Evolutionary conservation across 1,140 invertebrate genomes (phyloP).

Genomic region (Ceratina australensis): DNA sequence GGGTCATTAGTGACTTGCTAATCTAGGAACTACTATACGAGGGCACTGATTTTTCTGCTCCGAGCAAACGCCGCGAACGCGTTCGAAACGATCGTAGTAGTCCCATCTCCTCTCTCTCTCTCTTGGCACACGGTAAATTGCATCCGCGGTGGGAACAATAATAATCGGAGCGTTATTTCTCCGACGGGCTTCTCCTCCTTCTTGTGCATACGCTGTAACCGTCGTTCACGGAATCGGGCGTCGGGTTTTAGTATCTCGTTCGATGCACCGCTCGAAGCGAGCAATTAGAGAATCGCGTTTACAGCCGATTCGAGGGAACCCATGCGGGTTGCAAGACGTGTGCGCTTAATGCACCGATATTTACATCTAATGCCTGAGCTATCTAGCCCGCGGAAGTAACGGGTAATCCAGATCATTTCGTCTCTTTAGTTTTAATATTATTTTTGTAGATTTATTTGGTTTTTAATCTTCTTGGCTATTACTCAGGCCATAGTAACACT

Average conservation of each 20-base stretch:
- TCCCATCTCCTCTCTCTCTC: neutral
- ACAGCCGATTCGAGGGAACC: neutral
- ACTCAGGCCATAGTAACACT: no score
- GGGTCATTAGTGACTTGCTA: slow-evolving; percentile 42
- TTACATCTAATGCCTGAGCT: neutral
- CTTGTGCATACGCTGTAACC: neutral
- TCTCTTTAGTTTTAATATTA: no score
- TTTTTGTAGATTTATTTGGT: no score
- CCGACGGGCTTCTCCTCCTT: neutral
- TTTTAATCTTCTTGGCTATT: no score
- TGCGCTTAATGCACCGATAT: neutral
- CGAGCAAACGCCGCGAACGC: neutral
- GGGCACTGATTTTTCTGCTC: neutral
- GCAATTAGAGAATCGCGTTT: slow-evolving; percentile 13
- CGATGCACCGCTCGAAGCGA: slow-evolving; percentile 11
- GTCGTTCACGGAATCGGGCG: neutral
- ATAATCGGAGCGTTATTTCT: slow-evolving; percentile 28
- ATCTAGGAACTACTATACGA: slow-evolving; percentile 28
- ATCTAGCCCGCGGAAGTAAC: neutral
- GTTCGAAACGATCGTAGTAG: neutral
- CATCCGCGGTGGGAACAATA: slow-evolving; percentile 4
- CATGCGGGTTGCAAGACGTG: neutral
- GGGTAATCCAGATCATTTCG: no score
- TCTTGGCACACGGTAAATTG: slow-evolving; percentile 14
- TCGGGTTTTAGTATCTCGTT: neutral